Base-by-base conservation (phyloP, 2,113 vertebrate genomes). In the Pantherophis guttatus region DNA sequence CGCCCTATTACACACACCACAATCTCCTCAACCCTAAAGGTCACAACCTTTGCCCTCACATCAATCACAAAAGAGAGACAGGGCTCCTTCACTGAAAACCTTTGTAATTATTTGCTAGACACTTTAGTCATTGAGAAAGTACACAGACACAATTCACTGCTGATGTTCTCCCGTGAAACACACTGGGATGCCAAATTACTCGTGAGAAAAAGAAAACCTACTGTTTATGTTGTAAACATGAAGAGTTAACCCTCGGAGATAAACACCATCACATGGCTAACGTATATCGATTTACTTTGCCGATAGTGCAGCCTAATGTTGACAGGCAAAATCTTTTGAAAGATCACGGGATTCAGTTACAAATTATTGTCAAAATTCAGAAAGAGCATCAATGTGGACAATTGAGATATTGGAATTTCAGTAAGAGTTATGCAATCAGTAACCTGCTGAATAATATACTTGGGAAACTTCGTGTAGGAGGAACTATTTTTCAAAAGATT, bases 11-110 rank as follows among this genome's bases (percentile, higher is more conserved):
- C 95, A 95, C 94, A 95, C 90, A 85, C 94, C 94, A 93, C 53
- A 96, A 54, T 97, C 95, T 91, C 94, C 90, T 86, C 93, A 92
- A 97, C 95, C 91, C 89, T 91, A 53, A 15, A 94, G 96, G 94
- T 97, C 94, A 0, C 87, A 95, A 97, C 96, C 95, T 97, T 95
- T 96, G 92, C 93, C 96, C 95, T 53, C 91, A 88, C 96, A 91
- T 96, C 92, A 94, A 39, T 97, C 92, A 94, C 86, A 88, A 93
- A 95, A 96, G 93, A 91, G 54, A 95, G 93, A 96, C 89, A 96
- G 92, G 94, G 92, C 53, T 90, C 89, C 92, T 95, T 97, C 93
- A 91, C 53, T 92, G 95, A 96, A 96, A 93, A 96, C 90, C 95
- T 87, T 91, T 95, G 94, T 93, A 94, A 95, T 97, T 89, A 96